Base-by-base conservation (phyloP, 1,140 invertebrate species). In the Drosophila carrolli region DNA sequence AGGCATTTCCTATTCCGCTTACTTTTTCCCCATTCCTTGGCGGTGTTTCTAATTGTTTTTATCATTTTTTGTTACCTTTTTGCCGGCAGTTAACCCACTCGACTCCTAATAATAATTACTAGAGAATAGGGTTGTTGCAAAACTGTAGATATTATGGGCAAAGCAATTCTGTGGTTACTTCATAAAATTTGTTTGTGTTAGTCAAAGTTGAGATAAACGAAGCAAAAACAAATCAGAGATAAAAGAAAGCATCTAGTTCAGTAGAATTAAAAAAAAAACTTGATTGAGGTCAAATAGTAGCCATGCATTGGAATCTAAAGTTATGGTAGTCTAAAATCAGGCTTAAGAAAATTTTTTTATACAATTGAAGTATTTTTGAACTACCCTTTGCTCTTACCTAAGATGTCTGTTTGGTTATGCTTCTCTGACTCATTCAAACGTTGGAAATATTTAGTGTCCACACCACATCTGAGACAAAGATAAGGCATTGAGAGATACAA, bases 401-500 rank as follows among this genome's bases (percentile, higher is more conserved):
- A n/a, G 7, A 13, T 38, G 9, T 38, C 11, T 38, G 1, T 10
- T 38, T 38, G 9, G 13, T 5, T 10, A 3, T 27, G 32, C 41
- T 6, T 47, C 6, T 46, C 23, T 56, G 56, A 41, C 51, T 50
- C 72, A 68, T 44, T 75, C 43, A 4, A 54, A 43, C 38, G 29
- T 47, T 51, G 19, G 60, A 65, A 73, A 55, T 48, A 51, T 56
- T 41, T 57, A 27, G 41, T 37, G 46, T 44, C 50, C 50, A 32
- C 66, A 55, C 41, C 48, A 74, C 68, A 67, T 48, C 56, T 53
- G 51, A 58, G 77, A 85, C 82, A 85, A 78, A 88, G 82, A 85
- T 85, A 85, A 88, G 47, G 61, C 75, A 85, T 78, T 86, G 58
- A 80, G 51, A 81, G 62, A 72, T 62, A 70, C 60, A 73, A 56